Evolutionary conservation across 2,113 vertebrate genomes (phyloP).

Genomic region (Macroglossus sobrinus): DNA sequence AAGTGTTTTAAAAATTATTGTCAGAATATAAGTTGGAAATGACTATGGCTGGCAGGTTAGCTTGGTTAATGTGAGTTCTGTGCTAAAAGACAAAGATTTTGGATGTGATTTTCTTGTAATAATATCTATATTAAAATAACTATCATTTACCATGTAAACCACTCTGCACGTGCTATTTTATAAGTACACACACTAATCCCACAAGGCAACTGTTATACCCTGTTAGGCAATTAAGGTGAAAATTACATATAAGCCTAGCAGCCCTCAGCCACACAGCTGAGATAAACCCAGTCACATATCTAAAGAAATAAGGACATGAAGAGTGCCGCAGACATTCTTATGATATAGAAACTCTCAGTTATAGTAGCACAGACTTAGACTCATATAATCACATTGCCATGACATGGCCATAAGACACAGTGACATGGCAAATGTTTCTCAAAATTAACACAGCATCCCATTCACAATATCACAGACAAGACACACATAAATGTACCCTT

Average conservation of each 20-base stretch:
- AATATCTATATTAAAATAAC: background rate
- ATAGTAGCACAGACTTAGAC: background rate
- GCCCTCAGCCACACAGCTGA: background rate
- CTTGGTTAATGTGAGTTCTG: background rate
- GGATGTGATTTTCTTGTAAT: background rate
- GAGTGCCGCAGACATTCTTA: background rate
- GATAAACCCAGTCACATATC: background rate
- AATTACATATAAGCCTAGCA: background rate
- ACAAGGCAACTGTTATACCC: background rate
- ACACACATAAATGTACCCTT: background rate
- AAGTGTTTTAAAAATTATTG: background rate
- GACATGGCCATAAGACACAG: no score
- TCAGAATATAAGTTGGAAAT: background rate
- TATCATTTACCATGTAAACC: background rate
- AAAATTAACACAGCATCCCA: background rate
- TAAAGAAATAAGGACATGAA: background rate
- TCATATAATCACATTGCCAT: background rate
- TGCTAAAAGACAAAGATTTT: background rate
- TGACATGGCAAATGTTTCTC: background rate
- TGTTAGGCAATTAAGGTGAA: background rate
- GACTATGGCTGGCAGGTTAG: background rate
- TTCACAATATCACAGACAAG: background rate
- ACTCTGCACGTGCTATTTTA: background rate
- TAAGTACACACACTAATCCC: background rate
- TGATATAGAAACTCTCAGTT: background rate